These are phyloP conservation scores for Phymanthus crucifer DNA, from an alignment of 92 coral and sea anemone species.

Conservation along the genomic window DNA sequence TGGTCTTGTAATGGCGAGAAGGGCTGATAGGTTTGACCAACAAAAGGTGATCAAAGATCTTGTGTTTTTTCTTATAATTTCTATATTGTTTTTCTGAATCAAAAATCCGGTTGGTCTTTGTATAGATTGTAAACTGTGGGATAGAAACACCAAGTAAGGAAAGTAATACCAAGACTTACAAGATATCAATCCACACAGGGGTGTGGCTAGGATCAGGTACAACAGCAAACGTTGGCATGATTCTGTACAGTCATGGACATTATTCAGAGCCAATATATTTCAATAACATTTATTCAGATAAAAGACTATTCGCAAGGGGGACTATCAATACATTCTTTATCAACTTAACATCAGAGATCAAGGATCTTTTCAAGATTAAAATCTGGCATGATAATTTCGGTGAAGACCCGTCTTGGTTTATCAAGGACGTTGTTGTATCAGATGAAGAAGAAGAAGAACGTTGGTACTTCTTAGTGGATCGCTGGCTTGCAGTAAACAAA, in stretches of 20 bases:
- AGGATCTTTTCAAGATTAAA: slow-evolving; percentile 56
- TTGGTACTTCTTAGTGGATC: slow-evolving; percentile 59
- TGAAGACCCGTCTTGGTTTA: slow-evolving; percentile 73
- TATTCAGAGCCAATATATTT: slow-evolving; percentile 45
- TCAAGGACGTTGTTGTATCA: slow-evolving; percentile 48
- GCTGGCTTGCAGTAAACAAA: slow-evolving; percentile 66
- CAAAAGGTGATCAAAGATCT: neutral
- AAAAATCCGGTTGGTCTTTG: neutral
- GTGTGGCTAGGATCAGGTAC: slow-evolving; percentile 79
- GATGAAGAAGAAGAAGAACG: slow-evolving; percentile 42
- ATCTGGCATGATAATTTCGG: slow-evolving; percentile 91
- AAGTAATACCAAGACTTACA: neutral
- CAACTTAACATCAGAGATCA: slow-evolving; percentile 50
- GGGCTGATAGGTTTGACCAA: slow-evolving; percentile 62
- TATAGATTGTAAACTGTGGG: neutral
- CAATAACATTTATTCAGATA: slow-evolving; percentile 32
- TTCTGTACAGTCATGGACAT: slow-evolving; percentile 63
- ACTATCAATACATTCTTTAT: slow-evolving; percentile 72
- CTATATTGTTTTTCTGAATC: neutral
- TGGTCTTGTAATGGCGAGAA: slow-evolving; percentile 65
- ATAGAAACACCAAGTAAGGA: neutral
- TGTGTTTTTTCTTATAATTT: neutral
- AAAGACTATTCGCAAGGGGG: slow-evolving; percentile 63
- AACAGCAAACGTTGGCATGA: slow-evolving; percentile 75
- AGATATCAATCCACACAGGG: slow-evolving; percentile 63